phyloP scores from a whole-genome alignment of 2,797 vertebrate species.

The Buceros bicornis region DNA sequence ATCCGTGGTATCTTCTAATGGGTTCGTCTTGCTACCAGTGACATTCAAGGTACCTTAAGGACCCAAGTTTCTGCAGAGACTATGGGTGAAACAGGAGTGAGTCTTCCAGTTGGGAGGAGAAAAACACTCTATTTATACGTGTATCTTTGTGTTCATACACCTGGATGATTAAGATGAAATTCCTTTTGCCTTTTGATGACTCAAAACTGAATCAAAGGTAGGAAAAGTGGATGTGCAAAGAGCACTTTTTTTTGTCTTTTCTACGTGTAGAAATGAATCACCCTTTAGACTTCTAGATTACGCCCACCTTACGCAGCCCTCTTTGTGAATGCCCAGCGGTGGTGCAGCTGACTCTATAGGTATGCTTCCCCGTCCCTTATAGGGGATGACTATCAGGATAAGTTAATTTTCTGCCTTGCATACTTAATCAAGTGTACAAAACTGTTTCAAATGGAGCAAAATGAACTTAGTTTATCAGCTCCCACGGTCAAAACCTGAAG shows the following conservation, averaged over 20 bases:
- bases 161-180: neutral
- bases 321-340: neutral
- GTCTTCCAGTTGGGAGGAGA: neutral
- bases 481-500: neutral
- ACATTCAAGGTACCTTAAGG: neutral
- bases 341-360: neutral
- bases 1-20: neutral
- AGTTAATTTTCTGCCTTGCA: neutral
- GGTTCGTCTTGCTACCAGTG: neutral
- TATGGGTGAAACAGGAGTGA: neutral
- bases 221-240: neutral
- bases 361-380: neutral
- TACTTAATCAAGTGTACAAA: neutral
- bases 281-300: neutral
- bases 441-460: neutral
- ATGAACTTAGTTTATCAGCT: neutral
- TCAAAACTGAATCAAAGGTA: neutral
- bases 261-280: fast-evolving
- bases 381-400: neutral
- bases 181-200: neutral
- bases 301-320: too few species aligned
- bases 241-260: neutral
- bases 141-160: fast-evolving
- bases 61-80: neutral
- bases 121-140: neutral